A percentile compares a stretch with the other conserved stretches of the same genome.
phyloP scores from a whole-genome alignment of 2,113 vertebrate species.

The Dromaius novaehollandiae region DNA sequence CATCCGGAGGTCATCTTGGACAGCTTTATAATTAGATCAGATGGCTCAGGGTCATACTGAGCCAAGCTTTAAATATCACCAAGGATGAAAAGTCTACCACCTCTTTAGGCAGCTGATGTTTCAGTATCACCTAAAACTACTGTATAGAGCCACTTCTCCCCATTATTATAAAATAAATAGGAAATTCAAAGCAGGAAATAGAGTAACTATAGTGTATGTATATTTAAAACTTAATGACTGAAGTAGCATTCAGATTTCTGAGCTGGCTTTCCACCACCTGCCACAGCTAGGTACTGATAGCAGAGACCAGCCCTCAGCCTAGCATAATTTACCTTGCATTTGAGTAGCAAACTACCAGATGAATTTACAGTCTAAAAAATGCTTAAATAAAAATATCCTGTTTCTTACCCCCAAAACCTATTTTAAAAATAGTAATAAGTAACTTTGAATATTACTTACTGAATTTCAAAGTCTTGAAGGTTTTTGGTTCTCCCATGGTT shows the following conservation, averaged over 20 bases:
- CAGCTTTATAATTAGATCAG: neutral
- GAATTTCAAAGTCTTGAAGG: conserved; percentile 79
- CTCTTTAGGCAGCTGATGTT: neutral
- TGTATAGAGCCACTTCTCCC: neutral
- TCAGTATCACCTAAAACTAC: neutral
- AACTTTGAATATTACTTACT: conserved; percentile 74
- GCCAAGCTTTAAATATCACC: neutral
- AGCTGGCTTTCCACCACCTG: neutral
- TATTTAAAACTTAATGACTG: neutral
- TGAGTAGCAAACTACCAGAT: neutral
- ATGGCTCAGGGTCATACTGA: neutral
- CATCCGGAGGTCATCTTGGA: neutral
- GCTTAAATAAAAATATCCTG: neutral
- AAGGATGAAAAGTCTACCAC: neutral
- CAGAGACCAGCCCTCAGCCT: neutral
- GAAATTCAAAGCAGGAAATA: neutral
- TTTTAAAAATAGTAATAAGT: neutral
- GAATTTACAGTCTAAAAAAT: neutral
- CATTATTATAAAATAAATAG: neutral
- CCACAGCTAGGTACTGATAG: neutral
- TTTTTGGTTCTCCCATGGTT: conserved; percentile 34
- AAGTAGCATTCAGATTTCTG: neutral
- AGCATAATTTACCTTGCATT: neutral
- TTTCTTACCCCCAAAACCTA: neutral
- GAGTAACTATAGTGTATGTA: no score